Conservation (phyloP, 2,888 invertebrate genomes). For the Eupithecia abbreviata region DNA sequence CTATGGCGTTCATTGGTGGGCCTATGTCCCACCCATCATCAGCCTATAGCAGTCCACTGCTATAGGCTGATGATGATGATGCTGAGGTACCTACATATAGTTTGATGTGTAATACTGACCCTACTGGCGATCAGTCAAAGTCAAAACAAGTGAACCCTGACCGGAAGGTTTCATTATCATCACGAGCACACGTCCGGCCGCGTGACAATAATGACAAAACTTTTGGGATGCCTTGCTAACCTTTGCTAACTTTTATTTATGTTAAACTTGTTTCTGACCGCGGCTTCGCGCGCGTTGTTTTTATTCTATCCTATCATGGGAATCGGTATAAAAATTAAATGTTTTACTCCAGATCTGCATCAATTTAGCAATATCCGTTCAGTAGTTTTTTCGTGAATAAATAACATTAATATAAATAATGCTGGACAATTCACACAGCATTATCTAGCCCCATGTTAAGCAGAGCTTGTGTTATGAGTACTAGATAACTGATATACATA, state of each 20-base stretch:
- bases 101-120: background rate
- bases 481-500: too few species aligned
- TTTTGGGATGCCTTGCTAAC: conserved; percentile 26
- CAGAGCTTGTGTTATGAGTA: too few species aligned
- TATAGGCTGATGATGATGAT: too few species aligned
- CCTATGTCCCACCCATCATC: too few species aligned
- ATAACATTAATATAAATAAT: too few species aligned
- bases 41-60: too few species aligned
- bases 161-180: conserved; percentile 23
- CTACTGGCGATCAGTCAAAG: background rate
- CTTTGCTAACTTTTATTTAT: conserved; percentile 11
- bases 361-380: too few species aligned
- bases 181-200: conserved; percentile 16
- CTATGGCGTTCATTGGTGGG: too few species aligned
- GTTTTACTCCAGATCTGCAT: too few species aligned
- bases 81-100: background rate
- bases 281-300: background rate
- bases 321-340: background rate
- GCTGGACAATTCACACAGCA: too few species aligned
- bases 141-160: background rate
- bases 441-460: too few species aligned
- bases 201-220: conserved; percentile 35
- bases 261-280: background rate
- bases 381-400: too few species aligned
- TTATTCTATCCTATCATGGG: background rate